These are phyloP conservation scores for Tragelaphus eurycerus DNA, from an alignment of 2,797 vertebrate species.

Conservation along the genomic window DNA sequence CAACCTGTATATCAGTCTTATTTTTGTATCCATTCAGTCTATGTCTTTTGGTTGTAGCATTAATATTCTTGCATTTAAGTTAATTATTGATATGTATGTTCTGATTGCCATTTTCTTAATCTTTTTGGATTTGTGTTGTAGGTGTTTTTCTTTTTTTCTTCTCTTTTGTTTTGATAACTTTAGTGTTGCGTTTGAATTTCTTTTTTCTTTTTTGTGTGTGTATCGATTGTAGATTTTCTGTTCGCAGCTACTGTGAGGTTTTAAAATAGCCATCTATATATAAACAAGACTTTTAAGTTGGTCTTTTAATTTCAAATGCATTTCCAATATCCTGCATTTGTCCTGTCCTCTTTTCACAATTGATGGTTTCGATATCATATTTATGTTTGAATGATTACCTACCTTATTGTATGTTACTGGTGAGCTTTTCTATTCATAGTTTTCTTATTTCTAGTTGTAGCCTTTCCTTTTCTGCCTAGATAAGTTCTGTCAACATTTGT, in stretches of 20 bases:
- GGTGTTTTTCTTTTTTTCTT: neutral
- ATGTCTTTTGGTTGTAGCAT: neutral
- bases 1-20: neutral
- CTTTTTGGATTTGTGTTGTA: neutral
- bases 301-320: neutral
- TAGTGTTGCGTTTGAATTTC: neutral
- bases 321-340: neutral
- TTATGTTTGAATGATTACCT: neutral
- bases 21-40: neutral
- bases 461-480: neutral
- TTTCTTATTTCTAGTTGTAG: neutral
- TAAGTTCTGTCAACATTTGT: neutral
- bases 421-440: neutral
- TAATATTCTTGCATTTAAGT: neutral
- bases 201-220: neutral
- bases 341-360: neutral
- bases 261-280: neutral
- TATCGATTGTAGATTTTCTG: neutral
- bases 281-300: neutral
- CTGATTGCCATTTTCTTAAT: neutral
- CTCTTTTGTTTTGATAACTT: neutral
- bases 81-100: neutral
- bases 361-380: neutral
- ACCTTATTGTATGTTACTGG: neutral
- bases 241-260: neutral